A percentile compares a stretch with the other conserved stretches of the same genome.
Conservation (phyloP, 2,888 invertebrate species). For the Aleiodes testaceus region DNA sequence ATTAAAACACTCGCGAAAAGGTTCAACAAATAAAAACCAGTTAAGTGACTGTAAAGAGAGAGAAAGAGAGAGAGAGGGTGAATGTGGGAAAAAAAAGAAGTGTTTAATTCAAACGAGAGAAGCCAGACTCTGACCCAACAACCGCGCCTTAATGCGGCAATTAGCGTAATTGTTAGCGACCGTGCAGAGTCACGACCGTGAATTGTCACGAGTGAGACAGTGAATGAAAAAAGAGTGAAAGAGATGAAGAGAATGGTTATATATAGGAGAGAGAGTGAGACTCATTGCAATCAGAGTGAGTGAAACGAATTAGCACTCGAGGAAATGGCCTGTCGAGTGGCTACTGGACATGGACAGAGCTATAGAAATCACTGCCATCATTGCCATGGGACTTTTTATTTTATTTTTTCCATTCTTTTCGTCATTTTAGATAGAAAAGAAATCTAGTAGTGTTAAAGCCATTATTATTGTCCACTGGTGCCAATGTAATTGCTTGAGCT, state of each 20-base stretch:
- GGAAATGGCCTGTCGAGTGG: slow-evolving; percentile 46
- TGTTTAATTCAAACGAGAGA: slow-evolving; percentile 32
- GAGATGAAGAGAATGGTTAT: too few relatives aligned
- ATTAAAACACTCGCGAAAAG: slow-evolving; percentile 12
- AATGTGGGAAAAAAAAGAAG: slow-evolving; percentile 8
- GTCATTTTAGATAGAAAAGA: slow-evolving; percentile 4
- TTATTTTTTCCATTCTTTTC: background rate
- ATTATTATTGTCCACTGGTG: slow-evolving; percentile 31
- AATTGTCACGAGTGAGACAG: slow-evolving; percentile 26
- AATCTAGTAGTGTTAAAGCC: slow-evolving; percentile 13
- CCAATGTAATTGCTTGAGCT: slow-evolving; percentile 18
- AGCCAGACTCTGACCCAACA: slow-evolving; percentile 33
- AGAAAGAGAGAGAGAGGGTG: too few relatives aligned
- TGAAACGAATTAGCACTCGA: slow-evolving; percentile 51
- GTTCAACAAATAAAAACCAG: slow-evolving; percentile 20
- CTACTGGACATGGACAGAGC: slow-evolving; percentile 2
- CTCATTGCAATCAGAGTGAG: slow-evolving; percentile 36
- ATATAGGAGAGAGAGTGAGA: background rate
- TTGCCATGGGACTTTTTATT: background rate
- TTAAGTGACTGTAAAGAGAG: slow-evolving; percentile 23
- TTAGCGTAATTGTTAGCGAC: slow-evolving; percentile 58
- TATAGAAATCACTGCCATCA: slow-evolving; percentile 28
- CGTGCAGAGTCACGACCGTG: slow-evolving; percentile 39
- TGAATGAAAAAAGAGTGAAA: background rate
- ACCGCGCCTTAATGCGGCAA: slow-evolving; percentile 53